Conservation (phyloP, 2,797 vertebrate species). For the Poecilia velifera region DNA sequence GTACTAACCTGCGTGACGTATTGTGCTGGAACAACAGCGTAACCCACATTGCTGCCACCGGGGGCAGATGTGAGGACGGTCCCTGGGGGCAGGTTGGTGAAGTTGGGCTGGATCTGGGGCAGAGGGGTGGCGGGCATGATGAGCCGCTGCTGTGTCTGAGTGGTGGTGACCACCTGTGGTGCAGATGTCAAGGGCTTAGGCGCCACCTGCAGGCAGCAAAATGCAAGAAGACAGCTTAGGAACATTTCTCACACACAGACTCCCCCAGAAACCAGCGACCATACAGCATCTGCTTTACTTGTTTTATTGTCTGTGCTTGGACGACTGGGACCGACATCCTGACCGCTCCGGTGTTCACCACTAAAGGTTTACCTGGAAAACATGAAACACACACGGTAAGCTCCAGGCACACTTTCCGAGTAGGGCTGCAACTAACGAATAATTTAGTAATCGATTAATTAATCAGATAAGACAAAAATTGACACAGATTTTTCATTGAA, state of each 20-base stretch:
- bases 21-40: conserved; percentile 94
- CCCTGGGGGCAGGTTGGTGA: conserved; percentile 93
- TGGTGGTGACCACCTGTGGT: conserved; percentile 89
- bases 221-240: not conserved
- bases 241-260: not conserved
- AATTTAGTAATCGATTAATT: too few species aligned
- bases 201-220: conserved; percentile 80
- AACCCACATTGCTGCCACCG: conserved; percentile 90
- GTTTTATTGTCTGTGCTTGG: conserved; percentile 91
- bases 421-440: too few species aligned
- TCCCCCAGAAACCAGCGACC: not conserved
- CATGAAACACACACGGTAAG: not conserved
- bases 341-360: conserved; percentile 88
- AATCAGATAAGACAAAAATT: too few species aligned
- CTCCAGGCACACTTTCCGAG: not conserved
- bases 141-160: conserved; percentile 93
- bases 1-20: conserved; percentile 94
- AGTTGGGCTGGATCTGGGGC: conserved; percentile 96
- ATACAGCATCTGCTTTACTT: conserved; percentile 76
- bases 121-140: conserved; percentile 98
- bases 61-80: conserved; percentile 93
- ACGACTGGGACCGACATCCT: conserved; percentile 97
- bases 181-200: conserved; percentile 89
- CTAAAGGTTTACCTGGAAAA: conserved; percentile 89
- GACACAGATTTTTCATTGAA: too few species aligned